phyloP scores from a whole-genome alignment of 2,888 invertebrate genomes.

The Oxytorus armatus region DNA sequence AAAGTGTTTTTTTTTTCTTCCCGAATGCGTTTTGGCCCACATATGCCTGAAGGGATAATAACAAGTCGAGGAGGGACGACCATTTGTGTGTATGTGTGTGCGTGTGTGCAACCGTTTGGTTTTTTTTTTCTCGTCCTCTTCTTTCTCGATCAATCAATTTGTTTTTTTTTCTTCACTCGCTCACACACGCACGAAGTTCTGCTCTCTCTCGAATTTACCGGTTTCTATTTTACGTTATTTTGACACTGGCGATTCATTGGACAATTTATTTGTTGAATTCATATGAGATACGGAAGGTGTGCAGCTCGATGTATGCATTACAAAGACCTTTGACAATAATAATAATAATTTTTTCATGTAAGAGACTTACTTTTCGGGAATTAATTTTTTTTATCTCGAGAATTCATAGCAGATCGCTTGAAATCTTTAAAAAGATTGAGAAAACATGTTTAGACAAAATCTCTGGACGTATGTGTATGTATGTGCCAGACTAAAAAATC shows the following conservation, averaged over 20 bases:
- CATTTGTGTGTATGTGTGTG: constrained; percentile 71
- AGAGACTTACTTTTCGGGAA: too few relatives aligned
- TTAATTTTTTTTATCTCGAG: too few relatives aligned
- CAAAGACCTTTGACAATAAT: too few relatives aligned
- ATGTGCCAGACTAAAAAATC: too few relatives aligned
- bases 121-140: constrained; percentile 46
- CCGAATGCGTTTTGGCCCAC: constrained; percentile 73
- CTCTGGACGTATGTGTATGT: too few relatives aligned
- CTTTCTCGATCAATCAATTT: constrained; percentile 42
- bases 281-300: background rate
- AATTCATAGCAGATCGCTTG: too few relatives aligned
- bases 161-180: constrained; percentile 10
- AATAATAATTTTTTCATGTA: too few relatives aligned
- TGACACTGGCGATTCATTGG: background rate
- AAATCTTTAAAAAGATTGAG: too few relatives aligned
- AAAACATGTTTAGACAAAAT: too few relatives aligned
- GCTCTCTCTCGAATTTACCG: background rate
- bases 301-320: too few relatives aligned
- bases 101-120: constrained; percentile 54
- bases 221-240: background rate
- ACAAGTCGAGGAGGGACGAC: constrained; percentile 70
- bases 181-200: constrained; percentile 30
- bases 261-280: background rate
- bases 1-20: constrained; percentile 72
- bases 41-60: constrained; percentile 81